These are phyloP conservation scores for Mesorhabditis sp. DNA, from an alignment of 2,888 invertebrate species.

Conservation along the genomic window DNA sequence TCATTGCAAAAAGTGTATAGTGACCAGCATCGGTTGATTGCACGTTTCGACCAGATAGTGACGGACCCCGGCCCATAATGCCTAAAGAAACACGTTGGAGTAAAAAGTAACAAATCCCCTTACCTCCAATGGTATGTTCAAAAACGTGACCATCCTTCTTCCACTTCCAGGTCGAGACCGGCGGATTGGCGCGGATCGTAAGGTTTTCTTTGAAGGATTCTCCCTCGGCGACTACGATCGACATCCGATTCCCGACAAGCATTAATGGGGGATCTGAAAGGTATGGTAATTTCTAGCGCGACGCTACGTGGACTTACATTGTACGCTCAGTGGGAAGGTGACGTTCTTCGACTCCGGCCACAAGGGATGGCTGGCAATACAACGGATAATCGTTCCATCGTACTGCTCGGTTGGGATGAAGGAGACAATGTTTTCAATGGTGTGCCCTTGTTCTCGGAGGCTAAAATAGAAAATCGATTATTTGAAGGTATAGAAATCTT, in stretches of 20 bases:
- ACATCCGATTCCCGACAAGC: constrained; percentile 44
- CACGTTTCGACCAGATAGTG: constrained; percentile 32
- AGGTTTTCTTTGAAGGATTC: constrained; percentile 54
- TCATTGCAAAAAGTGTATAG: constrained; percentile 49
- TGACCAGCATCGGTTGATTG: constrained; percentile 46
- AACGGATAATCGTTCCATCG: constrained; percentile 46
- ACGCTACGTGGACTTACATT: constrained; percentile 36
- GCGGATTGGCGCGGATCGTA: constrained; percentile 51
- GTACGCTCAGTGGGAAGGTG: constrained; percentile 43
- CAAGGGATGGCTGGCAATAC: constrained; percentile 49
- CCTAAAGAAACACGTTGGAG: neutral
- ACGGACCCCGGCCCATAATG: constrained; percentile 37
- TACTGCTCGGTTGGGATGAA: constrained; percentile 47
- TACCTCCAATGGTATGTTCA: constrained; percentile 45
- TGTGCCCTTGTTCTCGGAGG: constrained; percentile 25
- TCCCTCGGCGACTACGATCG: constrained; percentile 50
- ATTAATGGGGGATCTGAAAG: constrained; percentile 49
- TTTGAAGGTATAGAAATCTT: constrained; percentile 1
- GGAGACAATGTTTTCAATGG: constrained; percentile 39
- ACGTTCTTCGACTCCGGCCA: constrained; percentile 44
- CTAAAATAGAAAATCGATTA: constrained; percentile 20
- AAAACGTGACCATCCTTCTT: constrained; percentile 49
- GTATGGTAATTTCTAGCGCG: constrained; percentile 8
- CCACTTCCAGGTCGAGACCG: constrained; percentile 47
- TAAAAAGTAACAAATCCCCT: too few relatives aligned